phyloP scores from a whole-genome alignment of 2,888 invertebrate species.

The Ophion ventricosus region DNA sequence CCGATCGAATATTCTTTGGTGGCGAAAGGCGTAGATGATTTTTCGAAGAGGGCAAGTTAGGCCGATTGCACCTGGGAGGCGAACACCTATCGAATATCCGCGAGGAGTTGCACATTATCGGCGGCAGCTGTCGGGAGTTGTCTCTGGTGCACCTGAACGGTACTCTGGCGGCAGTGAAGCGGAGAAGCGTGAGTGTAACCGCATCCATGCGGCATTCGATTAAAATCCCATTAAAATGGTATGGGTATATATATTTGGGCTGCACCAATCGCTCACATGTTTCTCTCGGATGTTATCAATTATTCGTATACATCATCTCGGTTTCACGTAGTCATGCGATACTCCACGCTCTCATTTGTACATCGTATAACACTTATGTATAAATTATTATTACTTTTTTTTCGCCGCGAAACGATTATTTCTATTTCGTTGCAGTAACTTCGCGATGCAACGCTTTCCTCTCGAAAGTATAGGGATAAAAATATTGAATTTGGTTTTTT shows the following conservation, averaged over 20 bases:
- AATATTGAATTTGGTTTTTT: background rate
- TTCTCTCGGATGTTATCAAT: background rate
- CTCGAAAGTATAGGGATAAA: background rate
- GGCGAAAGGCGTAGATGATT: background rate
- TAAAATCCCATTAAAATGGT: constrained; percentile 19
- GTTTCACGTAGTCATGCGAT: background rate
- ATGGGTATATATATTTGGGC: background rate
- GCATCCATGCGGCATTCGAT: constrained; percentile 9
- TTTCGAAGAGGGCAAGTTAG: background rate
- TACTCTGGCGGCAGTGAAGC: background rate
- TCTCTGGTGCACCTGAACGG: constrained; percentile 39
- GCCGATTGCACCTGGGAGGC: constrained; percentile 33
- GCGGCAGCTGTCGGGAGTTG: constrained; percentile 47
- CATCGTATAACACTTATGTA: background rate
- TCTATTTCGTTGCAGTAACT: background rate
- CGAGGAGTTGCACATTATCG: constrained; percentile 43
- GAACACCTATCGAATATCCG: constrained; percentile 26
- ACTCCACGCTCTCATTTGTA: background rate
- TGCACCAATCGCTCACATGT: background rate
- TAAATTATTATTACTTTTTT: background rate
- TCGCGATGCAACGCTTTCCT: background rate
- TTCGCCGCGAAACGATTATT: background rate
- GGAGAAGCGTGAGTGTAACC: constrained; percentile 2
- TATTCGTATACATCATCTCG: background rate
- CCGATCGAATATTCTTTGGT: background rate